Conservation (phyloP, 2,888 invertebrate genomes). For the Tetranychus piercei region DNA sequence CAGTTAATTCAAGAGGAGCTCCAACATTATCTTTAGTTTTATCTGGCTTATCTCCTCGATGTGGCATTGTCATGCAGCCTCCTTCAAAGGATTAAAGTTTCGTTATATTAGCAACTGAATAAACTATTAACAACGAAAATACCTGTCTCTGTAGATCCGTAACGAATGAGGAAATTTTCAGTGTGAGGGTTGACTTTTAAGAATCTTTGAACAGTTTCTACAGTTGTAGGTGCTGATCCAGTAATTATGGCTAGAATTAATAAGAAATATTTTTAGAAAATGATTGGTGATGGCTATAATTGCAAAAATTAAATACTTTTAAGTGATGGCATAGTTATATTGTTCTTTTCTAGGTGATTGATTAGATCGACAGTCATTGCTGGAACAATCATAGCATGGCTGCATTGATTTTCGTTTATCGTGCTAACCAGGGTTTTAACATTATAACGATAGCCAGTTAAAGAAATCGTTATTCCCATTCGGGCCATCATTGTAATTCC, state of each 20-base stretch:
- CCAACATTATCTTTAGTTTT: constrained; percentile 16
- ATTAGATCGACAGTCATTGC: constrained; percentile 21
- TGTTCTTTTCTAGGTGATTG: constrained; percentile 15
- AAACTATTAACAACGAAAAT: background rate
- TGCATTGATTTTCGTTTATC: constrained; percentile 17
- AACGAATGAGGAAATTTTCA: constrained; percentile 16
- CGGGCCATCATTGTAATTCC: constrained; percentile 19
- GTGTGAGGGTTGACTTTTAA: constrained; percentile 11
- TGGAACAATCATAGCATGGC: constrained; percentile 18
- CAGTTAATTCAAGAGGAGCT: constrained; percentile 18
- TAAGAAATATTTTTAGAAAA: background rate
- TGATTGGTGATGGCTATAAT: background rate
- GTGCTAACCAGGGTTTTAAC: constrained; percentile 14
- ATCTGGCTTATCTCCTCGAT: constrained; percentile 8
- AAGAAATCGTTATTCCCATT: constrained; percentile 12
- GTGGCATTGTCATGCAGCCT: constrained; percentile 16
- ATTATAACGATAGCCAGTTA: constrained; percentile 18
- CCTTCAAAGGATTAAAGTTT: background rate
- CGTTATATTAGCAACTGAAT: background rate
- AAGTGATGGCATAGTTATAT: constrained; percentile 12
- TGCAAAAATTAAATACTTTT: background rate
- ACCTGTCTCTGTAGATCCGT: constrained; percentile 23
- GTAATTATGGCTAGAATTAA: constrained; percentile 13
- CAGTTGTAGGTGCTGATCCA: constrained; percentile 20
- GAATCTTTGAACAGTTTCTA: constrained; percentile 17